Base-by-base conservation (phyloP, 2,797 vertebrate species). In the Gambusia yucatana region DNA sequence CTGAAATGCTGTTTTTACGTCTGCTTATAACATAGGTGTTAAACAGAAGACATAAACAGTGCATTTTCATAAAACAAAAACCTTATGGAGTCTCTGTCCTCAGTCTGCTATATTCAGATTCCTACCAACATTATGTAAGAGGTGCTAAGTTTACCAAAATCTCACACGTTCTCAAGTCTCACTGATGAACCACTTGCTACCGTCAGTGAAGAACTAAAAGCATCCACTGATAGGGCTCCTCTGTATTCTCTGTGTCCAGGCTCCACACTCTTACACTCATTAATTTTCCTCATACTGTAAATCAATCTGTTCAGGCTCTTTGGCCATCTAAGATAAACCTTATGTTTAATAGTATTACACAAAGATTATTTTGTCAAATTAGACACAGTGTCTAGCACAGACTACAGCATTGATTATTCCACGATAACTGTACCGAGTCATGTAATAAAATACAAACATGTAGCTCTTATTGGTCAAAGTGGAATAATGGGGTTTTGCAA, bases 81-180 rank as follows among this genome's bases (percentile, higher is more conserved):
- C 80, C 79, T 77, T 70, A 63, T 85, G 82, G 84, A 87, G 88
- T 82, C 77, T 75, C 1, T 86, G 91, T 87, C 86, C 85, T 83
- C 72, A 84, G 83, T 72, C 30, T 30, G 41, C 52, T 41, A 59
- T n/a, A 50, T 50, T 79, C 17, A 81, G 83, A 85, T 81, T 75
- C 78, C 1, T 65, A 81, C 57, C 43, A 76, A 70, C 86, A 86
- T 93, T 84, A 88, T 50, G 81, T 79, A 91, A 91, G 82, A 72
- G 59, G 57, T 67, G 77, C 84, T 85, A 82, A 81, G 85, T 89
- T 28, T 83, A 79, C 87, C 77, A 28, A 55, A 78, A 80, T 55
- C 13, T 63, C 79, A 86, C 72, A 79, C 33, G 10, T 30, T 83
- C 73, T 87, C 50, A n/a, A 9, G 13, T 84, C 3, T 44, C 83